Evolutionary conservation across 2,113 vertebrate species (phyloP), one percentile per base, ranked within the genome.

Genomic region (Toxostoma redivivum): DNA sequence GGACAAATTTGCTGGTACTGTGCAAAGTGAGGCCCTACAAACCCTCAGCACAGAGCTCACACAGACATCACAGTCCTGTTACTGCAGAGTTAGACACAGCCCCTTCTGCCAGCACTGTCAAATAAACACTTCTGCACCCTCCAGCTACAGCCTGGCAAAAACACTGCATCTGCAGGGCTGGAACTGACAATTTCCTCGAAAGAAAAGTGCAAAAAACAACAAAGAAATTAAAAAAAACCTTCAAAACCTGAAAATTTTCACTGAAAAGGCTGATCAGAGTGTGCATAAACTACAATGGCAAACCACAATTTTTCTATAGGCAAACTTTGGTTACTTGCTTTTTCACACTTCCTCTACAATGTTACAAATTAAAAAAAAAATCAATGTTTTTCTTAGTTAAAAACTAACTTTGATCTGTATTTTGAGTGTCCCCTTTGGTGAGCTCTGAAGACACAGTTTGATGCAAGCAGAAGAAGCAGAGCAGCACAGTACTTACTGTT

Each of bases 401-500:
- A 71, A 44, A 12, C 42, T 30, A 35, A 14, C 40, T 71, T 40
- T 45, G 15, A 44, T 38, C 11, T 73, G 38, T 11, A 64, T 45
- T 58, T 67, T 20, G 4, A 30, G 30, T 9, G 28, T 20, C 11
- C 77, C 47, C 30, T 67, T 17, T 53, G 28, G 33, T 25, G 17
- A 60, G 45, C 27, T 86, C 25, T 56, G 38, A 56, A 19, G 8
- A 25, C 1, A 1, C 14, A 5, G 24, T 44, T 28, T 69, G 78
- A 35, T 0, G 2, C 37, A 60, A 62, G 35, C 1, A 37, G 9
- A 80, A 51, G 44, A 78, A 54, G 28, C 33, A 70, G n/a, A 69
- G 73, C 33, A 33, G 76, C 3, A 8, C 64, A 77, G 83, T 78
- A 98, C 98, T 98, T 89, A 98, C 98, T 98, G 98, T 58, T 98